phyloP scores from a whole-genome alignment of 35 echinoderm and acorn worm genomes.

The Apostichopus californicus region DNA sequence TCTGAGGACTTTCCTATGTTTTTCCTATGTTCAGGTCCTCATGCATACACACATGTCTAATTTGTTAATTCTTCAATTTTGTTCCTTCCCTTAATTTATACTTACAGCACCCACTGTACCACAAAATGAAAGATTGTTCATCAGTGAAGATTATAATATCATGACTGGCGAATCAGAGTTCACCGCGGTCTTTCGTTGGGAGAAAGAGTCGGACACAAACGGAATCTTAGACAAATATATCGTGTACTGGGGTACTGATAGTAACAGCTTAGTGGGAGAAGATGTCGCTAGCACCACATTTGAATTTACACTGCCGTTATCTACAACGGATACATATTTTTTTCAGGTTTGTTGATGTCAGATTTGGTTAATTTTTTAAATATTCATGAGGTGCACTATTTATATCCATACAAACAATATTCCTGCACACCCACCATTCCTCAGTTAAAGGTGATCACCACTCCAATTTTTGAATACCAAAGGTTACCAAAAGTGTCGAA shows the following conservation, averaged over 20 bases:
- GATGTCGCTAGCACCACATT: slow-evolving; percentile 13
- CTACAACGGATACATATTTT: slow-evolving; percentile 51
- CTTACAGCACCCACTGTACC: slow-evolving; percentile 77
- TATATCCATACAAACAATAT: no score
- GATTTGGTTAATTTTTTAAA: no score
- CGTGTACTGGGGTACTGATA: slow-evolving; percentile 69
- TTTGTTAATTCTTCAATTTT: background rate
- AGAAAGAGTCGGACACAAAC: slow-evolving; percentile 53
- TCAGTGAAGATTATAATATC: slow-evolving; percentile 59
- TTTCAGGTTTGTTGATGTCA: slow-evolving; percentile 62
- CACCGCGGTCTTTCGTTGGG: slow-evolving; percentile 74
- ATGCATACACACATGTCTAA: no score
- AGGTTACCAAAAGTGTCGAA: no score
- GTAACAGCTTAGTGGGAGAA: background rate
- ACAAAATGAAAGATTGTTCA: slow-evolving; percentile 65
- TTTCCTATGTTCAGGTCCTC: no score
- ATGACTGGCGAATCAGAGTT: slow-evolving; percentile 47
- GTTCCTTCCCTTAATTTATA: slow-evolving; percentile 17
- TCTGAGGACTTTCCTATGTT: no score
- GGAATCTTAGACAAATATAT: slow-evolving; percentile 76
- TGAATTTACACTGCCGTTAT: slow-evolving; percentile 16
- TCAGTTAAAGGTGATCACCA: no score
- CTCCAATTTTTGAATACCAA: no score
- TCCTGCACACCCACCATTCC: no score
- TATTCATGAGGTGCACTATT: no score